Base-by-base conservation (phyloP, 2,888 invertebrate species). In the Leucophenga montana region DNA sequence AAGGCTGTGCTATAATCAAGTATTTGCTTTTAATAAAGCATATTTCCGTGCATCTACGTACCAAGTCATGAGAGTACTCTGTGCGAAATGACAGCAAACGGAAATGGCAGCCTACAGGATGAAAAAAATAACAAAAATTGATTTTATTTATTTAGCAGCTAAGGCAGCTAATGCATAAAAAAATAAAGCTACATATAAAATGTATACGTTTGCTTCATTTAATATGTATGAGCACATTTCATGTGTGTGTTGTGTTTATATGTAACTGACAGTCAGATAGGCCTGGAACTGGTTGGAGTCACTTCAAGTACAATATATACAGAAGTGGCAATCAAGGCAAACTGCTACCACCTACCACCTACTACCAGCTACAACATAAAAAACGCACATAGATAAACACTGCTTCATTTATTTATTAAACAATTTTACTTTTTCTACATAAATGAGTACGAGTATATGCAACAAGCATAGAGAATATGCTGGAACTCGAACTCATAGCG, bases 91-190 rank as follows among this genome's bases (percentile, higher is more conserved):
- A 31, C 31, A 57, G 22, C 56, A 56, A 56, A 9, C 18, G 27
- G 53, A 39, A 13, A 39, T 39, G 39, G 11, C 16, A 9, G 27
- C 16, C 48, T 50, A 27, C n/a, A n/a, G n/a, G n/a, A n/a, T 31
- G 33, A 31, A 4, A 39, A 18, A 18, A 16, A 46, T n/a, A n/a
- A n/a, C n/a, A 31, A 66, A 65, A 67, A 69, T 72, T 72, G 69
- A 72, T 72, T 72, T 72, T 69, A 69, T 69, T 72, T 72, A 72
- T 72, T 72, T 67, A 67, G 50, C 33, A 50, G 59, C 62, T 44
- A 14, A 54, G 13, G 31, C 54, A 44, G 1, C 0, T 27, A 22
- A 16, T 27, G 27, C 27, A 27, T 27, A 39, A 39, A 39, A 39
- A 39, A 8, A 8, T 8, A 39, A 39, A 8, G 39, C 39, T 11